Evolutionary conservation across 2,888 invertebrate species (phyloP), one percentile per base, ranked within the genome.

Genomic region (Trichogramma evanescens): DNA sequence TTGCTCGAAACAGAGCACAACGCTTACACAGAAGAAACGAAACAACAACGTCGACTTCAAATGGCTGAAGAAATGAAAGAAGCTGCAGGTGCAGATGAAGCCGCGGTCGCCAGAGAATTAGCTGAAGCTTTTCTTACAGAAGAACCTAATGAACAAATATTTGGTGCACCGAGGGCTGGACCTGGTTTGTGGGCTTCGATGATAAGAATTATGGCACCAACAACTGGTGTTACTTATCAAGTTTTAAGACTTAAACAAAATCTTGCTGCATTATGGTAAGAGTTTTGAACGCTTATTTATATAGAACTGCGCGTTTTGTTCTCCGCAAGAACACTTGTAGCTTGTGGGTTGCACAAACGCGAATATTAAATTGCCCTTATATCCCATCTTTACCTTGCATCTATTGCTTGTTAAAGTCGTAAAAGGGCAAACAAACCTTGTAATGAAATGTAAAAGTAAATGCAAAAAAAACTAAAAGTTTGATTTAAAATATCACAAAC

Each of bases 51-150:
- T 63, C 86, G 95, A 70, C 84, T 93, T 58, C 97, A 98, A 82
- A 96, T 99, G 93, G 97, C 97, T 0, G 94, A 96, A 75, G 95
- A 98, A 80, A 95, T 98, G 93, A 87, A 95, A 63, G 95, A 96
- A 78, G 95, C 97, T 0, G 97, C 97, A 2, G 95, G 93, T 0
- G 92, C 93, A 50, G 96, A 96, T 67, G 98, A 99, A 74, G 90
- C 93, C 66, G 94, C 96, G 69, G 81, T 98, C 56, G 98, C 98
- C 0, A 89, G 91, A 68, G 96, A 99, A 82, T 94, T 99, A 89
- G 98, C 98, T 0, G 94, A 95, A 70, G 94, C 96, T 6, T 96
- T 98, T 71, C 82, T 99, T 2, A 93, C 92, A 59, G 97, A 98
- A 77, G 89, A 95, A 65, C 80, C 97, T 3, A 95, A 97, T 2